Percentiles rank a stretch among this genome's conserved stretches.
These are phyloP conservation scores for Ariopsis seemanni DNA, from an alignment of 2,113 vertebrate species.

Conservation along the genomic window DNA sequence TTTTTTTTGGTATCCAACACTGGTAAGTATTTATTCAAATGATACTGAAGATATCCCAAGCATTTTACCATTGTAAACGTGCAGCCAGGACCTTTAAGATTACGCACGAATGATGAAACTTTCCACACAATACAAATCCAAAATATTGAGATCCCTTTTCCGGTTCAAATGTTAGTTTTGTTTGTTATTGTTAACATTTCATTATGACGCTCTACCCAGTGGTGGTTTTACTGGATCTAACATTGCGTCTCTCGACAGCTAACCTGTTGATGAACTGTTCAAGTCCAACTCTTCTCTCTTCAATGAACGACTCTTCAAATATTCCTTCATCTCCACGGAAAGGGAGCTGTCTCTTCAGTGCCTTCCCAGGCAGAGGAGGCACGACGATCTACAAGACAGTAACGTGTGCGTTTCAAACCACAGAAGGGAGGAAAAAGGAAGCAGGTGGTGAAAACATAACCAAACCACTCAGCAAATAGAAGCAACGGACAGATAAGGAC, in stretches of 20 bases:
- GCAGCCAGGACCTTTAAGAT: not conserved
- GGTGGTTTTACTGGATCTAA: not conserved
- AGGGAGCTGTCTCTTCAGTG: conserved; percentile 95
- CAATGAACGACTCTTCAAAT: conserved; percentile 96
- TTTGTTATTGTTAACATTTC: not conserved
- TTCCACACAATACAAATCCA: not conserved
- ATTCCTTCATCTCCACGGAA: conserved; percentile 96
- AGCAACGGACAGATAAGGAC: not conserved
- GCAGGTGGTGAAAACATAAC: not conserved
- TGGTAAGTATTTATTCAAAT: not conserved
- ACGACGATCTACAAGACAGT: conserved; percentile 88
- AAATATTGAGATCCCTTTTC: not conserved
- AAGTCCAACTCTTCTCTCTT: conserved; percentile 90
- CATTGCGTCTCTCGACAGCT: not conserved
- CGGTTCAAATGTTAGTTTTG: not conserved
- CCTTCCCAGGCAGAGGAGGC: conserved; percentile 94
- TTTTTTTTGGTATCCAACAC: not conserved
- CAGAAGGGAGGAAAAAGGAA: not conserved
- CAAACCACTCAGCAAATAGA: not conserved
- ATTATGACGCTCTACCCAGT: not conserved
- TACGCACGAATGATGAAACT: not conserved
- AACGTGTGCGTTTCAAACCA: not conserved
- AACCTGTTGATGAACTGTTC: conserved; percentile 99
- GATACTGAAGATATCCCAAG: not conserved
- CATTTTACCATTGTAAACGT: not conserved